These are phyloP conservation scores for Sebastiscus tertius DNA, from an alignment of 2,797 vertebrate species.

Conservation along the genomic window DNA sequence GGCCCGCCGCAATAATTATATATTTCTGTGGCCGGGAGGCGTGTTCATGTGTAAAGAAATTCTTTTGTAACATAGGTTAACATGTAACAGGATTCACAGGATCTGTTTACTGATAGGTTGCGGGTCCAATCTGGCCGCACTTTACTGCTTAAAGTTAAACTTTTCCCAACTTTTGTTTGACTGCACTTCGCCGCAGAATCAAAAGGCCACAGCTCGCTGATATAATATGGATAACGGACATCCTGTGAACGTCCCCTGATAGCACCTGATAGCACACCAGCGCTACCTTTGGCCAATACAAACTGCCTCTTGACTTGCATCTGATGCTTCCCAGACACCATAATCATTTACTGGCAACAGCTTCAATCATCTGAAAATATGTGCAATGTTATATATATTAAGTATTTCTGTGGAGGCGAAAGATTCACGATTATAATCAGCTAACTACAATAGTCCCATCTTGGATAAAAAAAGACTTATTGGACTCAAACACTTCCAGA, in stretches of 20 bases:
- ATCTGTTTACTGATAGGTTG: too few relatives aligned
- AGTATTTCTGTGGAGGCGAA: not conserved
- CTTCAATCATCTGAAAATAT: conserved; percentile 17
- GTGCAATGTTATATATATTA: not conserved
- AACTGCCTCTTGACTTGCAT: not conserved
- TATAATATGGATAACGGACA: not conserved
- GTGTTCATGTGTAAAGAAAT: too few relatives aligned
- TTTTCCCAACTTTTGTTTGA: not conserved
- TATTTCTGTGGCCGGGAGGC: too few relatives aligned
- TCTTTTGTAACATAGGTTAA: too few relatives aligned
- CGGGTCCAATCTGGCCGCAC: too few relatives aligned
- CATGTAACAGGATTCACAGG: too few relatives aligned
- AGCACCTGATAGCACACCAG: not conserved
- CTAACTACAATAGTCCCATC: not conserved
- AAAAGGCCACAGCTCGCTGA: too few relatives aligned
- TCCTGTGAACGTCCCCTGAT: not conserved
- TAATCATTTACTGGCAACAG: not conserved
- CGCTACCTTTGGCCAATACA: not conserved
- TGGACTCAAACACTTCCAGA: not conserved
- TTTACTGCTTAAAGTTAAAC: too few relatives aligned
- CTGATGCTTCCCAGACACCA: conserved; percentile 29
- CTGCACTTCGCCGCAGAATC: too few relatives aligned
- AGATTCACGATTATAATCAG: conserved; percentile 32
- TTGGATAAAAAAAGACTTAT: not conserved
- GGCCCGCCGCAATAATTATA: too few relatives aligned